Percentiles rank a stretch among this genome's conserved stretches.
Evolutionary conservation across 1,140 invertebrate species (phyloP).

Genomic region (Euura saliciscinereae): DNA sequence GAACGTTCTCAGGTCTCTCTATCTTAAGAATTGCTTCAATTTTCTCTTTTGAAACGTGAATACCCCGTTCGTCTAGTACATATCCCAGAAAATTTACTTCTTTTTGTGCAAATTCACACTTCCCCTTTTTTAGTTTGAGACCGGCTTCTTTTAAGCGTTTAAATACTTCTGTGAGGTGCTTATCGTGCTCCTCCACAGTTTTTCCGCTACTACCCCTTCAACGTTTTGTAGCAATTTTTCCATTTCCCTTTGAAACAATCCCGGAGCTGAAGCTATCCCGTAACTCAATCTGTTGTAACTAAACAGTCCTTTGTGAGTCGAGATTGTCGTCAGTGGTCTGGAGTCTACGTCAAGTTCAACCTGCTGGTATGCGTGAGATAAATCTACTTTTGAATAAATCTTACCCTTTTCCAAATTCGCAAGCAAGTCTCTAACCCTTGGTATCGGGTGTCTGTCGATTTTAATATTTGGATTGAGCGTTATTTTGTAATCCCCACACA

Average conservation of each 20-base stretch:
- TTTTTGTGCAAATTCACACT: conserved; percentile 15
- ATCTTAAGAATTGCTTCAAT: conserved; percentile 24
- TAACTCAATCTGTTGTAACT: conserved; percentile 6
- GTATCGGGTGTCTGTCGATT: conserved; percentile 14
- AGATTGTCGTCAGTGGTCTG: neutral
- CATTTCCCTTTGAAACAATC: too few species aligned
- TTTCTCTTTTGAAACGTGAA: too few species aligned
- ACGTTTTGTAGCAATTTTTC: conserved; percentile 23
- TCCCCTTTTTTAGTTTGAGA: conserved; percentile 13
- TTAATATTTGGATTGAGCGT: too few species aligned
- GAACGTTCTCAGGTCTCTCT: conserved; percentile 16
- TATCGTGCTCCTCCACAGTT: conserved; percentile 18
- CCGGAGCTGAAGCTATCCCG: conserved; percentile 17
- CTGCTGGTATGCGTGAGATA: conserved; percentile 13
- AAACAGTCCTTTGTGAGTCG: conserved; percentile 11
- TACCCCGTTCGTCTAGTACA: too few species aligned
- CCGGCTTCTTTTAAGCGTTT: conserved; percentile 9
- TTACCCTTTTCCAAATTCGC: neutral
- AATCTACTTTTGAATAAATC: conserved; percentile 12
- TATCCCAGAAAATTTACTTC: too few species aligned
- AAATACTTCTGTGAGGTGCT: conserved; percentile 6
- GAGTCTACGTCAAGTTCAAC: conserved; percentile 6
- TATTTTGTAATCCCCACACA: too few species aligned
- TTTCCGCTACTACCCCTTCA: conserved; percentile 16
- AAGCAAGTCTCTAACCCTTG: conserved; percentile 17